A percentile compares a stretch with the other conserved stretches of the same genome.
phyloP scores from a whole-genome alignment of 2,888 invertebrate species.

The Dromius quadrimaculatus region DNA sequence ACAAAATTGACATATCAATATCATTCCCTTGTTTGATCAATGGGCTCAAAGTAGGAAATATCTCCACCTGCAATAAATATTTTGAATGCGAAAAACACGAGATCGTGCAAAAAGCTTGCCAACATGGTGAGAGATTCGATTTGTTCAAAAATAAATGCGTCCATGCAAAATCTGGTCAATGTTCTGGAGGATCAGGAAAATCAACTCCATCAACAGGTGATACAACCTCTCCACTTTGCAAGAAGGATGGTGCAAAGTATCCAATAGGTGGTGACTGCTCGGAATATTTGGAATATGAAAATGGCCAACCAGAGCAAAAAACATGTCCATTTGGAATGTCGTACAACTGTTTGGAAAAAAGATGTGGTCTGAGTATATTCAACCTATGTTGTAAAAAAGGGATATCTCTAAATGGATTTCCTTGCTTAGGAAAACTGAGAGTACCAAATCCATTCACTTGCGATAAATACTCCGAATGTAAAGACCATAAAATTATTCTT shows the following conservation, averaged over 20 bases:
- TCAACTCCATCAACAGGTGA: not conserved
- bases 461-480: constrained; percentile 12
- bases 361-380: not conserved
- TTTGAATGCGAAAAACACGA: constrained; percentile 2
- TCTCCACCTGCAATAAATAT: constrained; percentile 26
- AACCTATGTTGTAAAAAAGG: not conserved
- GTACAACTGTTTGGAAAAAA: not conserved
- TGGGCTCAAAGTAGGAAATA: constrained; percentile 17
- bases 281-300: not conserved
- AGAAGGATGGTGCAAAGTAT: not conserved
- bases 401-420: not conserved
- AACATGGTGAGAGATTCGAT: constrained; percentile 8
- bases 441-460: constrained; percentile 1
- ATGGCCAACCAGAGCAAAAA: not conserved
- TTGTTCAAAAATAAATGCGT: constrained; percentile 13
- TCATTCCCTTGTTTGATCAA: not conserved
- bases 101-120: constrained; percentile 14
- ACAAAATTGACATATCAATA: not conserved
- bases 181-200: not conserved
- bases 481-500: not conserved
- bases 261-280: not conserved
- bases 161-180: constrained; percentile 2
- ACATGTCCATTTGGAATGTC: not conserved
- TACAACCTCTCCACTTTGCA: not conserved
- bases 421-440: not conserved